Percentiles rank a stretch among this genome's conserved stretches.
These are phyloP conservation scores for Vulpes vulpes DNA, from an alignment of 2,113 vertebrate genomes.

Conservation along the genomic window DNA sequence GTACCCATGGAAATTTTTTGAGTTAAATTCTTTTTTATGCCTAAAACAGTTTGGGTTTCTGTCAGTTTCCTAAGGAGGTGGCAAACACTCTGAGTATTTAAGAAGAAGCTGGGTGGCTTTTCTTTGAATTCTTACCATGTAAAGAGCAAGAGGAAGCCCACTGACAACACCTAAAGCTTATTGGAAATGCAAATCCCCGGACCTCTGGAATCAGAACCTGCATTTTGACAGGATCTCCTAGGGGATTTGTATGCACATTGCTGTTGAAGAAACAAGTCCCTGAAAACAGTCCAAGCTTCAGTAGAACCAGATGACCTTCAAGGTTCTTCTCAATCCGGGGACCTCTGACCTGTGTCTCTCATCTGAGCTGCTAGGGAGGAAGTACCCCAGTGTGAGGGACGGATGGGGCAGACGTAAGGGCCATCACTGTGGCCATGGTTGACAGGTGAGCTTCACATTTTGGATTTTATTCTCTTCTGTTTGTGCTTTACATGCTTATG, in stretches of 20 bases:
- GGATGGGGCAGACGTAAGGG: not conserved
- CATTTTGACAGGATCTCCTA: not conserved
- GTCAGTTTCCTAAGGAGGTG: not conserved
- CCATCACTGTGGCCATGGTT: fast-evolving
- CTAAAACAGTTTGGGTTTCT: not conserved
- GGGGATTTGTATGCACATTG: not conserved
- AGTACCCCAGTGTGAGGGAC: fast-evolving
- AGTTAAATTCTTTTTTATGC: not conserved
- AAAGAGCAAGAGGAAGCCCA: not conserved
- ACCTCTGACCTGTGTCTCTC: not conserved
- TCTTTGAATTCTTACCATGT: not conserved
- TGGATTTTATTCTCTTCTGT: not conserved
- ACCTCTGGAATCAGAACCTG: not conserved
- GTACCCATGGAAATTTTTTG: not conserved
- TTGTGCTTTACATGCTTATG: not conserved
- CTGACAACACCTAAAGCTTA: not conserved
- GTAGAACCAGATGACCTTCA: not conserved
- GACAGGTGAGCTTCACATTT: not conserved
- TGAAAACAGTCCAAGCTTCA: not conserved
- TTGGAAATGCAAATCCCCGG: not conserved
- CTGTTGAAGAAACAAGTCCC: not conserved
- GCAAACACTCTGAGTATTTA: not conserved
- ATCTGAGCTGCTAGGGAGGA: not conserved
- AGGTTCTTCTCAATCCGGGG: not conserved
- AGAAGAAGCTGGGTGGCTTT: not conserved